Base-by-base conservation (phyloP, 2,888 invertebrate genomes). In the Drosophila aldrichi region DNA sequence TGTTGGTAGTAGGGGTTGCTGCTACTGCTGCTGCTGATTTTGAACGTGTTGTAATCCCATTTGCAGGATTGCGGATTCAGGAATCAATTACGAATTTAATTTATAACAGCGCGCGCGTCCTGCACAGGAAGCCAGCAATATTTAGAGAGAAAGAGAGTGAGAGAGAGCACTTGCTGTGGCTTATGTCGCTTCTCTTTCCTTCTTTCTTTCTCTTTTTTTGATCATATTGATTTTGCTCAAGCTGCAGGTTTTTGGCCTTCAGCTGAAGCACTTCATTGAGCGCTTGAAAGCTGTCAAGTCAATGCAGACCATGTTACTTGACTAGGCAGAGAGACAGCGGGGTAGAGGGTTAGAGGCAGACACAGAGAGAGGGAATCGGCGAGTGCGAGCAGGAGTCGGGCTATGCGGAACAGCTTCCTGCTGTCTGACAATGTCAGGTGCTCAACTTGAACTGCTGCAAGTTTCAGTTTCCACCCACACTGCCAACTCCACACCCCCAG, bases 31-130 rank as follows among this genome's bases (percentile, higher is more conserved):
- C 79, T 78, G 86, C 79, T 78, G 88, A 81, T 86, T 83, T 87
- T 73, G 81, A 84, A 89, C 90, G 89, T 89, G 89, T 89, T 83
- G 88, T 89, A 89, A 89, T 89, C 89, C 90, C 88, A 90, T 89
- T 89, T 89, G 85, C 87, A 83, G 79, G 88, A 90, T 89, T 90
- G 89, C 89, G 88, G 90, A 89, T 89, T 89, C 90, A 90, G 89
- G 88, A 89, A 89, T 89, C 89, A 89, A 90, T 89, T 89, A 89
- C 90, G 80, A 88, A 84, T 89, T 88, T 79, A 89, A 89, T 89
- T 86, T 86, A 86, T 89, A 89, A 78, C 81, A 88, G 76, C 70
- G 82, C 75, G 79, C 54, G 51, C 79, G 82, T 84, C 72, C 59
- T 74, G 70, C 59, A 78, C 75, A 85, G 81, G 81, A 83, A 81